These are phyloP conservation scores for Torymus auratus DNA, from an alignment of 2,888 invertebrate species.

Conservation along the genomic window DNA sequence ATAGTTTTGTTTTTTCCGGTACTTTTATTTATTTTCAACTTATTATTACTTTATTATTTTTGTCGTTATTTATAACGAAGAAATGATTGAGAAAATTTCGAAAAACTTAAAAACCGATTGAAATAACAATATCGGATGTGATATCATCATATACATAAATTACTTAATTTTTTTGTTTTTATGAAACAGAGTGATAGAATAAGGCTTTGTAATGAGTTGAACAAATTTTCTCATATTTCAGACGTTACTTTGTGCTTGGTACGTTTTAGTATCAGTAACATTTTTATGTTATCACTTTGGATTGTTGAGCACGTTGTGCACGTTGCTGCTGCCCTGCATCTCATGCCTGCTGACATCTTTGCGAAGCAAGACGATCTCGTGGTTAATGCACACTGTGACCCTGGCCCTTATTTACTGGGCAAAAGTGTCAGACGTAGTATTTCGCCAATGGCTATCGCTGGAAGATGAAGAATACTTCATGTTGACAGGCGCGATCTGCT, in stretches of 20 bases:
- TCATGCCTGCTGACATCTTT: slow-evolving; percentile 78
- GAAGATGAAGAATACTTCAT: slow-evolving; percentile 79
- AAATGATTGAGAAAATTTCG: background rate
- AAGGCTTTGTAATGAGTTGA: too few species aligned
- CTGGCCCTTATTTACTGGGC: slow-evolving; percentile 79
- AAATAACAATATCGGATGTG: too few species aligned
- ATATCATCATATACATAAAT: too few species aligned
- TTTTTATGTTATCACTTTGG: slow-evolving; percentile 79
- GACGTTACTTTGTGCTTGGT: slow-evolving; percentile 79
- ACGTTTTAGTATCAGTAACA: slow-evolving; percentile 77
- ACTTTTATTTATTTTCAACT: too few species aligned
- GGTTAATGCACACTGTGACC: slow-evolving; percentile 79
- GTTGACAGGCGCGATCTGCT: slow-evolving; percentile 80
- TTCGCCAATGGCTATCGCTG: slow-evolving; percentile 76
- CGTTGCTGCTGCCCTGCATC: slow-evolving; percentile 80
- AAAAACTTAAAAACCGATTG: background rate
- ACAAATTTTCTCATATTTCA: slow-evolving; percentile 59
- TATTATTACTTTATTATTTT: too few species aligned
- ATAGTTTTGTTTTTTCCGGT: too few species aligned
- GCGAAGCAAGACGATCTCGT: slow-evolving; percentile 78
- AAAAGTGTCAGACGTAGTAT: slow-evolving; percentile 77
- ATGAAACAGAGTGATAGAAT: too few species aligned
- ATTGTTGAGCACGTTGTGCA: slow-evolving; percentile 77
- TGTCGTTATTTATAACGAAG: slow-evolving; percentile 17
- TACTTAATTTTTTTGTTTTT: too few species aligned